Percentiles rank a stretch among this genome's conserved stretches.
phyloP scores from a whole-genome alignment of 2,797 vertebrate species.

The Decapterus maruadsi region DNA sequence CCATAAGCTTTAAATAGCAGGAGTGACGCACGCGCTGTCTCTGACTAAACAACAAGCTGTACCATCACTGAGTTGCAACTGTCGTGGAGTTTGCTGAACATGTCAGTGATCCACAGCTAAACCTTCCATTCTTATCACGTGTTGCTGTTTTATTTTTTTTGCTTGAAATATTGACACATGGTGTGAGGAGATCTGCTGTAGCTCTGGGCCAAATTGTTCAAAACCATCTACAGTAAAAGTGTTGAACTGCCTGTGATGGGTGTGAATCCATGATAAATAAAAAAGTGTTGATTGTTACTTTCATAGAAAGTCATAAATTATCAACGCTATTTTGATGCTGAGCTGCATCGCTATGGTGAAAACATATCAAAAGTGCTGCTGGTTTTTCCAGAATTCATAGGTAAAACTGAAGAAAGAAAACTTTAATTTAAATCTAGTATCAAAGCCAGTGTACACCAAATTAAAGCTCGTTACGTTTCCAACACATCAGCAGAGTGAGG shows the following conservation, averaged over 20 bases:
- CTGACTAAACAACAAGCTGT: not conserved
- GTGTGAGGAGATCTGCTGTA: constrained; percentile 5
- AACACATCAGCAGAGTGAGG: constrained; percentile 12
- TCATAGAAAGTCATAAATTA: not conserved
- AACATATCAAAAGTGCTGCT: not conserved
- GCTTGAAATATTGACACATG: constrained; percentile 22
- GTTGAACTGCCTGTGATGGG: constrained; percentile 22
- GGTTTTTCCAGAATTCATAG: not conserved
- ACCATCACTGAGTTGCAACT: not conserved
- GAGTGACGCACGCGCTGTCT: not conserved
- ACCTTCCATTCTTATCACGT: not conserved
- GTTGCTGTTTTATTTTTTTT: not conserved
- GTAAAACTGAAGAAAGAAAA: no score
- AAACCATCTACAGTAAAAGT: constrained; percentile 3
- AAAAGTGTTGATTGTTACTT: constrained; percentile 8
- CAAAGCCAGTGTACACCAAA: not conserved
- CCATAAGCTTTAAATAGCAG: not conserved
- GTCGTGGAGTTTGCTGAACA: not conserved
- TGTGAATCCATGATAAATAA: constrained; percentile 26
- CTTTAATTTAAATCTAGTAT: not conserved
- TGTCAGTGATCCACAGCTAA: not conserved
- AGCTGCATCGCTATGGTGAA: not conserved
- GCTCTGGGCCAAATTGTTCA: constrained; percentile 4
- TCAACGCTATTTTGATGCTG: not conserved
- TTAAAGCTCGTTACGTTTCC: constrained; percentile 18